Base-by-base conservation (phyloP, 2,888 invertebrate species). In the Smittia sp. region DNA sequence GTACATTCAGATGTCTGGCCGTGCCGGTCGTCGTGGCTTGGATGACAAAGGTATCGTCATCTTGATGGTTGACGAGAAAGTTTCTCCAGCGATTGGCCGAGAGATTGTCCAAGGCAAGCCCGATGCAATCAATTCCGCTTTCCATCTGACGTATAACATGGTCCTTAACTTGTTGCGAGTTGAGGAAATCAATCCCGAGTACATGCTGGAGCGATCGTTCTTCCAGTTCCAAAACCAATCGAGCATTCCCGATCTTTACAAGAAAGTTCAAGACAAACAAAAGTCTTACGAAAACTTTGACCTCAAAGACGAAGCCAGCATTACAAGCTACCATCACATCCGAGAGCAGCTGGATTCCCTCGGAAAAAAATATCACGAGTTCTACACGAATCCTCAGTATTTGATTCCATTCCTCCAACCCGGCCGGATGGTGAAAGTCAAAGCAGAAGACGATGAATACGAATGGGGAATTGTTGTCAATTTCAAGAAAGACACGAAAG, bases 101-200 rank as follows among this genome's bases (percentile, higher is more conserved):
- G 88, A 86, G 73, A 91, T 93, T 78, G 88, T 93, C 2, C 89
- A 96, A 84, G 98, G 99, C 22, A 89, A 90, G 78, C 92, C 99
- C 0, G 99, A 99, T 84, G 93, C 97, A 0, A 92, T 99, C 75
- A 99, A 99, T 83, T 98, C 98, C 0, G 98, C 99, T 0, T 99
- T 99, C 84, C 98, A 99, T 83, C 86, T 99, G 75, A 98, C 98
- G 0, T 99, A 99, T 82, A 99, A 99, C 81, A 99, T 99, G 99
- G 98, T 99, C 1, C 83, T 97, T 74, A 91, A 99, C 88, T 84
- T 99, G 76, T 84, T 99, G 76, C 85, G 99, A 76, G 99, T 99
- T 0, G 99, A 99, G 83, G 99, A 98, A 84, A 98, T 99, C 74
- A 98, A 99, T 84, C 99, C 99, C 0, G 98, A 99, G 81, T 99